These are phyloP conservation scores for Turdus rufiventris DNA, from an alignment of 2,113 vertebrate genomes.

Conservation along the genomic window DNA sequence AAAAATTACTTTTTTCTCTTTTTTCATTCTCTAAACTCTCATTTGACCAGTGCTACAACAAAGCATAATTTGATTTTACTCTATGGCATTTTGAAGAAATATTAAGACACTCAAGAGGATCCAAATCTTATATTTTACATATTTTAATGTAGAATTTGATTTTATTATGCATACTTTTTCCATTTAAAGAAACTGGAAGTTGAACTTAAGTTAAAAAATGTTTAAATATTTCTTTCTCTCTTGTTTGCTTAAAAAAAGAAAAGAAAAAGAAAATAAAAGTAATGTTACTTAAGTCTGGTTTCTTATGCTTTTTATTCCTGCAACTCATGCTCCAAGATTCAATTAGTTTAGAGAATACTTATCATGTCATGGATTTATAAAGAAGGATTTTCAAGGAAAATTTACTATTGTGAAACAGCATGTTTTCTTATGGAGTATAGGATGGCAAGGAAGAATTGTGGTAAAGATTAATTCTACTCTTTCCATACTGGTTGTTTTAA, in stretches of 20 bases:
- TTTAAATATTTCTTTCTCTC: background rate
- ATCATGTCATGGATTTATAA: background rate
- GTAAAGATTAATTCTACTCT: background rate
- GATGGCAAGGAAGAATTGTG: background rate
- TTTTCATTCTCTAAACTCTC: background rate
- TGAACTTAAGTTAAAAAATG: background rate
- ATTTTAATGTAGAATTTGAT: background rate
- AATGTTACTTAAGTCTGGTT: background rate
- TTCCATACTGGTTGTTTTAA: background rate
- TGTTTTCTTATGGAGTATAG: background rate
- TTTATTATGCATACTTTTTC: background rate
- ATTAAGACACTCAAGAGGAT: background rate
- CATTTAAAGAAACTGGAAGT: background rate
- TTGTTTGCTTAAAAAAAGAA: background rate
- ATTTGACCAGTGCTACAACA: background rate
- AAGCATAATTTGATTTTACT: background rate
- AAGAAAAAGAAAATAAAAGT: no score
- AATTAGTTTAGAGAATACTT: background rate
- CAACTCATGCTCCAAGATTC: background rate
- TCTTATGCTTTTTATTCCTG: background rate
- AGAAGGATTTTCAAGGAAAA: background rate
- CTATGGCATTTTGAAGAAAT: background rate
- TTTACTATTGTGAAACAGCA: background rate
- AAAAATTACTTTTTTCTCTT: background rate
- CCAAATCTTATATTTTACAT: background rate